Percentiles rank a stretch among this genome's conserved stretches.
Conservation (phyloP, 37 sponge, comb jelly and placozoan genomes). For the Cliona cf. orientalis region DNA sequence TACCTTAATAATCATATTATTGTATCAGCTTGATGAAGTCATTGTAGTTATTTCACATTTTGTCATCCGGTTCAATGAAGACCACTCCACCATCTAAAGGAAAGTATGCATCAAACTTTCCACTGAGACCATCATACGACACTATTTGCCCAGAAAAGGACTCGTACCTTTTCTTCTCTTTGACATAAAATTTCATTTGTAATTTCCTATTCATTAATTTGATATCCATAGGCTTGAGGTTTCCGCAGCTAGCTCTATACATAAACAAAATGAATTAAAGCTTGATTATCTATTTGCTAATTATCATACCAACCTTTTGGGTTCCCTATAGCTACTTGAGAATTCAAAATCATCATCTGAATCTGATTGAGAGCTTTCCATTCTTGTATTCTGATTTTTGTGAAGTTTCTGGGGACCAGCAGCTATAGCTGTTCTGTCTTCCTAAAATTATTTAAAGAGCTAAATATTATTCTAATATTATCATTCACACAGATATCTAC, state of each 20-base stretch:
- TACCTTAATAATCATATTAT: too few species aligned
- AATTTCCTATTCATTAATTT: not conserved
- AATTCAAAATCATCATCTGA: not conserved
- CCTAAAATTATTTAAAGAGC: not conserved
- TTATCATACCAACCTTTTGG: not conserved
- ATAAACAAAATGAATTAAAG: conserved; percentile 1
- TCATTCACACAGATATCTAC: not conserved
- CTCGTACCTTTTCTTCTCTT: not conserved
- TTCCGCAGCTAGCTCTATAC: too few species aligned
- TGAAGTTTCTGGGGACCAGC: not conserved
- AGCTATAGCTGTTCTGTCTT: not conserved
- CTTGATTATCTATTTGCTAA: not conserved
- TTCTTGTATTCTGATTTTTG: not conserved
- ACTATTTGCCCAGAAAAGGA: not conserved
- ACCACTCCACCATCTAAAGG: not conserved
- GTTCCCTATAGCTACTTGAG: not conserved
- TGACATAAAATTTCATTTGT: conserved; percentile 14
- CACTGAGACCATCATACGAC: conserved; percentile 8
- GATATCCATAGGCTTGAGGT: conserved; percentile 3
- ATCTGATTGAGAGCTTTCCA: not conserved
- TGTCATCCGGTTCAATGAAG: conserved; percentile 4
- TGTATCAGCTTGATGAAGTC: too few species aligned
- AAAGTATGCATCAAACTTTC: conserved; percentile 14
- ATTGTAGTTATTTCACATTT: too few species aligned
- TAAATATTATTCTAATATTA: not conserved